A percentile compares a stretch with the other conserved stretches of the same genome.
These are phyloP conservation scores for Patella depressa DNA, from an alignment of 2,888 invertebrate genomes.

Conservation along the genomic window DNA sequence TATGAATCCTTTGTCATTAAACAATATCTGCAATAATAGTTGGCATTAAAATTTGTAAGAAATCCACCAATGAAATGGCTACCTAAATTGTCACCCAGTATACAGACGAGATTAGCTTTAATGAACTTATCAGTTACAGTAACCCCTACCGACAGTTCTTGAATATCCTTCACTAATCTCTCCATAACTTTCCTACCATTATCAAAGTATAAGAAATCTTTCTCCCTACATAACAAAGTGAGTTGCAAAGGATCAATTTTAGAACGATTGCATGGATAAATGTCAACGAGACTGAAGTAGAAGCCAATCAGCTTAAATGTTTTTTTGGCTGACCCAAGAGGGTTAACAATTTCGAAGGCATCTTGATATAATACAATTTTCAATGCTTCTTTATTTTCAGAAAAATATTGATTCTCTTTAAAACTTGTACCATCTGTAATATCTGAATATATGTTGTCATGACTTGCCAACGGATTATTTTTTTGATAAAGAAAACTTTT, in stretches of 20 bases:
- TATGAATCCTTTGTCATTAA: conserved; percentile 1
- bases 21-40: not conserved
- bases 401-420: not conserved
- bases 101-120: too few species aligned
- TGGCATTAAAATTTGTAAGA: not conserved
- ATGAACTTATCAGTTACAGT: too few species aligned
- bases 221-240: not conserved
- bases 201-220: not conserved
- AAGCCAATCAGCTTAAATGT: not conserved
- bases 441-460: too few species aligned
- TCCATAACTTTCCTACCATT: not conserved
- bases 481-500: not conserved
- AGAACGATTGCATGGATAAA: conserved; percentile 1
- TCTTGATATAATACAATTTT: conserved; percentile 6
- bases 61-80: too few species aligned
- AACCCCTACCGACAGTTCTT: not conserved
- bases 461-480: not conserved
- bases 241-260: conserved; percentile 4
- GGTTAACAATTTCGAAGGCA: conserved; percentile 3
- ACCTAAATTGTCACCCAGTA: too few species aligned
- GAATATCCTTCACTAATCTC: not conserved
- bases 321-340: conserved; percentile 4
- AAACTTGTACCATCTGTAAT: not conserved
- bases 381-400: not conserved
- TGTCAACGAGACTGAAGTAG: not conserved